Evolutionary conservation across 2,888 invertebrate genomes (phyloP), one percentile per base, ranked within the genome.

Genomic region (Callimorpha dominula): DNA sequence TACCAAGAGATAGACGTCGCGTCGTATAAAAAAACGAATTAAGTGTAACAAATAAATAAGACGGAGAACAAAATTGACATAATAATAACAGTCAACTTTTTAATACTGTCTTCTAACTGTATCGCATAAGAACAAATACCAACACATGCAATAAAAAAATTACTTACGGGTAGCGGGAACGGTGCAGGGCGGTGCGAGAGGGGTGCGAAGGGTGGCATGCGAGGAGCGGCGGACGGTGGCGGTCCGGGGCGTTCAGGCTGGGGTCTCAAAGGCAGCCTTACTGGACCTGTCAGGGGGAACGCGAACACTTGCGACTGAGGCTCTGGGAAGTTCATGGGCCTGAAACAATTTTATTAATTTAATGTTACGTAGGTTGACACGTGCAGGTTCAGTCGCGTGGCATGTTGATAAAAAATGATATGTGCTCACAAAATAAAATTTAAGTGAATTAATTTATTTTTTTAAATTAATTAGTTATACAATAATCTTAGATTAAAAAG

Each of bases 301-400:
- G 95, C 95, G 87, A 96, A 95, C 85, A 95, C 95, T 81, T 95
- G 96, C 72, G 93, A 95, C 85, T 95, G 95, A 0, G 94, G 95
- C 84, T 94, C 96, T 20, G 94, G 95, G 92, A 95, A 92, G 78
- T 87, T 92, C 89, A 94, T 92, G 63, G 90, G 87, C 81, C 95
- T 95, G 87, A 3, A 83, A 84, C 78, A 85, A 84, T 68, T 6
- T 68, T 0, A 71, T 74, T 57, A 40, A 65, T 50, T 73, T 49
- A 68, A 50, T 63, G 54, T 54, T 46, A 49, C 8, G n/a, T 31
- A 31, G 31, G 31, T 64, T 64, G 50, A 43, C 70, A 64, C 63
- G 49, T 70, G n/a, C 12, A 15, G 42, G 17, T 57, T 20, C 57
- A 17, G 11, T 17, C 17, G 66, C 17, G 8, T 31, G 40, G 31